Percentiles rank a stretch among this genome's conserved stretches.
phyloP scores from a whole-genome alignment of 2,797 vertebrate species.

The Gallirallus australis region DNA sequence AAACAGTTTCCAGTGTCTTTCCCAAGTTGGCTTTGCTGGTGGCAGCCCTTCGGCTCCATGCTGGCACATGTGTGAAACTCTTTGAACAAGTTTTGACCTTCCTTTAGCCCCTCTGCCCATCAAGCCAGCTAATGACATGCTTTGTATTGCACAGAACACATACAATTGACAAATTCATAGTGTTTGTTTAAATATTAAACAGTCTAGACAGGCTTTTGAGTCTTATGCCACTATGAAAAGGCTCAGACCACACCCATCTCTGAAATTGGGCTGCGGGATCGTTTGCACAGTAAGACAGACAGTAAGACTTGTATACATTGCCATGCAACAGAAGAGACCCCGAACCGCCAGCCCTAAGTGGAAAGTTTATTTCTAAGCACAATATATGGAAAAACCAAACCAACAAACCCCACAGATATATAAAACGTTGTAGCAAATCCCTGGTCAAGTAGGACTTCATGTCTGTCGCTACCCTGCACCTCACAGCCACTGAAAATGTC shows the following conservation, averaged over 20 bases:
- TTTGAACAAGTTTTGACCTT: slow-evolving; percentile 60
- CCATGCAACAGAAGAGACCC: slow-evolving; percentile 72
- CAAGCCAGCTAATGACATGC: slow-evolving; percentile 68
- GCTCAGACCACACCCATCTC: slow-evolving; percentile 46
- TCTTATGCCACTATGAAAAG: neutral
- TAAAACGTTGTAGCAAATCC: slow-evolving; percentile 71
- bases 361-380: slow-evolving; percentile 71
- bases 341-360: slow-evolving; percentile 59
- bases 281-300: slow-evolving; percentile 69
- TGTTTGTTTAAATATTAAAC: slow-evolving; percentile 71
- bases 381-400: slow-evolving; percentile 73
- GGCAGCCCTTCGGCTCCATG: slow-evolving; percentile 58
- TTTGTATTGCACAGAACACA: slow-evolving; percentile 70
- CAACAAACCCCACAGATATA: slow-evolving; percentile 71
- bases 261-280: slow-evolving; percentile 55
- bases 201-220: slow-evolving; percentile 61
- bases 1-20: slow-evolving; percentile 53
- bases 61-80: slow-evolving; percentile 48
- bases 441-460: slow-evolving; percentile 73
- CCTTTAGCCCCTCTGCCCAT: slow-evolving; percentile 60
- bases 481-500: slow-evolving; percentile 61
- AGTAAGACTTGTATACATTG: slow-evolving; percentile 66
- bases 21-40: slow-evolving; percentile 49
- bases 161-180: slow-evolving; percentile 66
- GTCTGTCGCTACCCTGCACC: slow-evolving; percentile 68